Percentiles rank a stretch among this genome's conserved stretches.
phyloP scores from a whole-genome alignment of 2,113 vertebrate species.

The Hippoglossus stenolepis region DNA sequence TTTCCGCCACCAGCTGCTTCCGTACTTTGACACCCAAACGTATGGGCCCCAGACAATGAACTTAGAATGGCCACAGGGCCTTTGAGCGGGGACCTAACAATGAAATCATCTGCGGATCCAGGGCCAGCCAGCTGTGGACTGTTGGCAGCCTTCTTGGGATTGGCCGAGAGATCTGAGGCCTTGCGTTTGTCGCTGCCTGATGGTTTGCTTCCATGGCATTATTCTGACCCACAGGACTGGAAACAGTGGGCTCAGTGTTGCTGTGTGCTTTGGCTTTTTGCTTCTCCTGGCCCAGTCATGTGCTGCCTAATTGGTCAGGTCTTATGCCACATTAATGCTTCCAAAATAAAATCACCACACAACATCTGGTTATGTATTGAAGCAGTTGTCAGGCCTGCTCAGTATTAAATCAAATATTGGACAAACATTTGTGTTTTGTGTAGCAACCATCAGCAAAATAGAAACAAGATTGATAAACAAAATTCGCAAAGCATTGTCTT shows the following conservation, averaged over 20 bases:
- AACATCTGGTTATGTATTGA: constrained; percentile 54
- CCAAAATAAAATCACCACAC: constrained; percentile 38
- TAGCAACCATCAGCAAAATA: constrained; percentile 47
- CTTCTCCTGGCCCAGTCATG: constrained; percentile 13
- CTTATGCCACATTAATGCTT: constrained; percentile 19
- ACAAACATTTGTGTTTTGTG: constrained; percentile 26
- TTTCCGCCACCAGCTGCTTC: constrained; percentile 78
- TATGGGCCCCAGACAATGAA: constrained; percentile 59
- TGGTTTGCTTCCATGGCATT: constrained; percentile 62
- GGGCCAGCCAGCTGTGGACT: constrained; percentile 71
- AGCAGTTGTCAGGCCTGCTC: constrained; percentile 25
- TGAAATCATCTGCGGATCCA: constrained; percentile 52
- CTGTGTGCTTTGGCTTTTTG: constrained; percentile 32
- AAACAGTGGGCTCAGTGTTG: constrained; percentile 41
- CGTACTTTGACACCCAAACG: constrained; percentile 67
- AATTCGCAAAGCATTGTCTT: not conserved
- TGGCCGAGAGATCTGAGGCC: constrained; percentile 61
- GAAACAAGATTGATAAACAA: constrained; percentile 6
- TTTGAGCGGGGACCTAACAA: constrained; percentile 34
- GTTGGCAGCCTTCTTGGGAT: constrained; percentile 61
- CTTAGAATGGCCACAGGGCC: constrained; percentile 38
- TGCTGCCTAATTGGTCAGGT: constrained; percentile 39
- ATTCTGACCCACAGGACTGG: constrained; percentile 56
- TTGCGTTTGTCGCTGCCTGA: constrained; percentile 42
- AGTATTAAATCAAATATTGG: constrained; percentile 11